Evolutionary conservation across 2,797 vertebrate species (phyloP), one percentile per base, ranked within the genome.

Genomic region (Tinamus major): DNA sequence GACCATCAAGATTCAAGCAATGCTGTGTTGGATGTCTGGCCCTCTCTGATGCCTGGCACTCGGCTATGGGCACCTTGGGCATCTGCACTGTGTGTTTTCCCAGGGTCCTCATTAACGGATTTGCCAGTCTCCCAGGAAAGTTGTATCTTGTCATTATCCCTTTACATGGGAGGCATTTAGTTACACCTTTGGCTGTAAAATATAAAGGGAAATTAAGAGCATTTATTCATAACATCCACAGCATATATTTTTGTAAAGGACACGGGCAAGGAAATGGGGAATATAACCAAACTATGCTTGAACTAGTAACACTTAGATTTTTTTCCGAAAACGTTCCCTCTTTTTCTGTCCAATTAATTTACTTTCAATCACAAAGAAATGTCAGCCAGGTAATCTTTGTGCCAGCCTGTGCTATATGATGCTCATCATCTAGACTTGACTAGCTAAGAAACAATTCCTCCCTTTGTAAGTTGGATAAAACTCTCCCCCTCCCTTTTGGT

Each of bases 371-470:
- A 48, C 61, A 33, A 51, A 29, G 59, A 70, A 87, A 59, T n/a
- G 33, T 71, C 26, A 48, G 12, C 35, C 19, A 56, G 20, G n/a
- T 74, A 49, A 16, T 33, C 6, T 84, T 88, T 67, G 20, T 83
- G 79, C 72, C 42, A 48, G 42, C 42, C 53, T 85, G 80, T 93
- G 82, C 93, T 96, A 83, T 93, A 92, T 93, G 82, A 92, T 62
- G 69, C 85, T 95, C 91, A 87, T 91, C 68, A 58, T 64, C 81
- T 69, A 65, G 76, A 37, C 74, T 46, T 95, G 91, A 75, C 87
- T 89, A 85, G 77, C 69, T 94, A 92, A 93, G 95, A 92, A 96
- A 91, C 61, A 91, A 59, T 91, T 75, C 44, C 49, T 92, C 62
- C 87, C 76, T 89, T 85, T 78, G 12, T 87, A 16, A 9, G 53